Evolutionary conservation across 2,888 invertebrate species (phyloP), one percentile per base, ranked within the genome.

Genomic region (Cenopis cana): DNA sequence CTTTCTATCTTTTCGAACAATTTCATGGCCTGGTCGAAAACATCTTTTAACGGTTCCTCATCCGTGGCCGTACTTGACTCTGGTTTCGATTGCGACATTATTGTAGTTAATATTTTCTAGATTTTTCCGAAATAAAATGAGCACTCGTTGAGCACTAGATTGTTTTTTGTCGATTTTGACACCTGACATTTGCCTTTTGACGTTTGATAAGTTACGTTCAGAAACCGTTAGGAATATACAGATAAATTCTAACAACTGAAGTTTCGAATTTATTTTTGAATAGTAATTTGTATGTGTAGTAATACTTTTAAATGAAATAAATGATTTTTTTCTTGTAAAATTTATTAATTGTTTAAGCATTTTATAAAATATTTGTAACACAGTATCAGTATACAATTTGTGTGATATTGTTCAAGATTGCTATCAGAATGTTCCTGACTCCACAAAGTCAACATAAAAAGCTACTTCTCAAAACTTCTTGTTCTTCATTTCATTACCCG

Each of bases 11-110:
- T 93, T 74, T 97, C 95, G 78, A 94, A 96, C 61, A 95, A 78
- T 77, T 95, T 94, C 91, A 97, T 95, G 3, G 95, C 97, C 77
- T 95, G 94, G 67, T 96, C 95, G 83, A 96, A 97, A 11, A 96
- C 82, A 74, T 84, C 79, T 69, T 82, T 87, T 61, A 93, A 77
- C 2, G 87, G 78, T 73, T 90, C 89, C 9, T 88, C 91, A 9
- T 89, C 89, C 8, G 83, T 82, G 61, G 89, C 87, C 69, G 79
- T 79, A 20, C 87, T 80, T 52, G 85, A 82, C 67, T 83, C 80
- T 20, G 41, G 75, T 33, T 49, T 18, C 5, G 50, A 38, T 49
- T 52, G 79, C 18, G 85, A 73, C 89, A 88, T 90, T 49, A 52
- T 77, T 60, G 12, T 18, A 64, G 12, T 56, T 8, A 56, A 67